Conservation (phyloP, 2,797 vertebrate species). For the Telmatherina bonti region DNA sequence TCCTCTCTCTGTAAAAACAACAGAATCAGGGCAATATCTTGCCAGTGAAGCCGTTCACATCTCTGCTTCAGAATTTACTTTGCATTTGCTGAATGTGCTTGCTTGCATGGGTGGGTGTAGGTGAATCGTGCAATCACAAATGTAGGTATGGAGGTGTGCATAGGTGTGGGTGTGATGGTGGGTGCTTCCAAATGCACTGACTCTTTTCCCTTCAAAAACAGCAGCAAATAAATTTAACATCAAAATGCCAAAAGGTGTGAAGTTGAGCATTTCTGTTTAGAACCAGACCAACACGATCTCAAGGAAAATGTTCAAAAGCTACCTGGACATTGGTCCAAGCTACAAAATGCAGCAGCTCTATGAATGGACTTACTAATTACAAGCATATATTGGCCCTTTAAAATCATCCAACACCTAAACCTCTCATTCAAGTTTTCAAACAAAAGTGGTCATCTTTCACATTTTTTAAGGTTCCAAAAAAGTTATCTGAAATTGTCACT, state of each 20-base stretch:
- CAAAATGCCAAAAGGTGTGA: neutral
- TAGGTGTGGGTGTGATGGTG: slow-evolving; percentile 46
- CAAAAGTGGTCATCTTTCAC: neutral
- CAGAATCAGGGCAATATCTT: slow-evolving; percentile 42
- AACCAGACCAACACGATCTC: too few species aligned
- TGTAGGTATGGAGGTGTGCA: slow-evolving; percentile 26
- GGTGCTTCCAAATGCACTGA: slow-evolving; percentile 1
- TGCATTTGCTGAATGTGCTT: slow-evolving; percentile 23
- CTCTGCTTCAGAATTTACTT: slow-evolving; percentile 23
- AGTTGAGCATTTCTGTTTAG: neutral
- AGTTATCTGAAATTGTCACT: too few species aligned
- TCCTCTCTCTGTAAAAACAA: slow-evolving; percentile 52
- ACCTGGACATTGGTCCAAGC: neutral
- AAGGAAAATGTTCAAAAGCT: too few species aligned
- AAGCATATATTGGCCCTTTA: neutral
- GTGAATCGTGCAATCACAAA: slow-evolving; percentile 30
- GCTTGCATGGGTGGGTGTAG: slow-evolving; percentile 23
- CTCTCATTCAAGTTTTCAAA: neutral
- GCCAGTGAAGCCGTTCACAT: slow-evolving; percentile 30
- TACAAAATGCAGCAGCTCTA: too few species aligned
- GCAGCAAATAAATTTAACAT: slow-evolving; percentile 7
- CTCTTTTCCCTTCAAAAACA: slow-evolving; percentile 3
- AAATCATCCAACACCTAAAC: neutral
- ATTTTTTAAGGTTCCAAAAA: neutral
- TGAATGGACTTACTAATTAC: neutral